Base-by-base conservation (phyloP, 1,140 invertebrate genomes). In the Nasonia giraulti region DNA sequence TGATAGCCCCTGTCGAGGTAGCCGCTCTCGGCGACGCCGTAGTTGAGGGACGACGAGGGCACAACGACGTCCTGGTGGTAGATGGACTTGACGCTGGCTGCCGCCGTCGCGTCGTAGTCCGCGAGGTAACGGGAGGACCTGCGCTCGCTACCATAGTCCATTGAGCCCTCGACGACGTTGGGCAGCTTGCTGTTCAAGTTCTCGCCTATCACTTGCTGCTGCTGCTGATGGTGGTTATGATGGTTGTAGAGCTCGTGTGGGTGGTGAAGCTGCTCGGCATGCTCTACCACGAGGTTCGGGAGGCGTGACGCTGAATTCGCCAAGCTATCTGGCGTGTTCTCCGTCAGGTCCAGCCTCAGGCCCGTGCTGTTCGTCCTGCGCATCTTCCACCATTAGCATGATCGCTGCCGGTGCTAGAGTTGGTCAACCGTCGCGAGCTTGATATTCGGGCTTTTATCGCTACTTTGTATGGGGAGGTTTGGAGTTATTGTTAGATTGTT, bases 111-210 rank as follows among this genome's bases (percentile, higher is more conserved):
- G 27, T 89, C 88, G 85, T 92, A 92, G 83, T 93, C 92, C 89
- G 92, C 88, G 89, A 92, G 92, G 89, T 93, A 93, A 87, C 91
- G 91, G 87, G 92, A 93, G 83, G 92, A 91, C 88, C 93, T 93
- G 87, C 93, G 93, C 88, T 93, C 95, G 87, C 90, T 94, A 88
- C 93, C 94, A 90, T 94, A 95, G 91, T 94, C 94, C 90, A 95
- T 95, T 91, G 93, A 95, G 91, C 94, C 94, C 83, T 93, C 92
- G 82, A 93, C 92, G 40, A 93, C 90, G 92, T 93, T 93, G 66
- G 92, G 92, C 89, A 93, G 87, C 89, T 93, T 93, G 87, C 92
- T 91, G 87, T 91, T 93, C 89, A 93, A 92, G 91, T 92, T 92
- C 87, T 93, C 92, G 80, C 92, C 91, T 68, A 81, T 12, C 8